Evolutionary conservation across 1,140 invertebrate species (phyloP).

Genomic region (Drosophila paulistorum): DNA sequence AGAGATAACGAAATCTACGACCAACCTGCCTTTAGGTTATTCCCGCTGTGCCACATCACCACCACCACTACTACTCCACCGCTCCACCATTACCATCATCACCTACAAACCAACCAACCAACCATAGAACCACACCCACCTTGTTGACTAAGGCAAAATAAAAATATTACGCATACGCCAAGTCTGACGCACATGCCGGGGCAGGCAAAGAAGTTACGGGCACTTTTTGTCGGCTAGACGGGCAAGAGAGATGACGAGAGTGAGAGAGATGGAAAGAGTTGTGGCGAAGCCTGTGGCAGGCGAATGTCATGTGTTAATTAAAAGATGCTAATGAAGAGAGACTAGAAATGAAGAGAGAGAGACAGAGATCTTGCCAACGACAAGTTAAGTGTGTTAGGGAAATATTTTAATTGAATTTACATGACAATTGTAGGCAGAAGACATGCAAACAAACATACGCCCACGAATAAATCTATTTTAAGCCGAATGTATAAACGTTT

Average conservation of each 20-base stretch:
- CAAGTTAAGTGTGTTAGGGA: constrained; percentile 26
- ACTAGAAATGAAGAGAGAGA: constrained; percentile 60
- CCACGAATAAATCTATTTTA: constrained; percentile 56
- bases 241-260: constrained; percentile 2
- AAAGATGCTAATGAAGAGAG: constrained; percentile 75
- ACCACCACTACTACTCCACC: too few species aligned
- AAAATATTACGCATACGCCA: constrained; percentile 79
- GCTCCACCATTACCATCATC: too few species aligned
- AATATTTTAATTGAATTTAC: constrained; percentile 79
- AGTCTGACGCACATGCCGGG: constrained; percentile 55
- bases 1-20: constrained; percentile 33
- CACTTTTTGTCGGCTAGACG: constrained; percentile 24
- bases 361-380: constrained; percentile 14
- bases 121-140: constrained; percentile 13
- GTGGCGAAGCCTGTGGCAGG: constrained; percentile 45
- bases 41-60: constrained; percentile 6
- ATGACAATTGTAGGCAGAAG: constrained; percentile 61
- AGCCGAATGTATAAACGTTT: constrained; percentile 56
- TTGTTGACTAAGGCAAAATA: constrained; percentile 63
- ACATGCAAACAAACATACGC: not conserved
- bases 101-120: not conserved
- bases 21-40: not conserved
- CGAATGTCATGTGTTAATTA: constrained; percentile 32
- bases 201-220: constrained; percentile 25
- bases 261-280: constrained; percentile 45